Conservation (phyloP, 2,888 invertebrate genomes). For the Leucoptera coffeella region DNA sequence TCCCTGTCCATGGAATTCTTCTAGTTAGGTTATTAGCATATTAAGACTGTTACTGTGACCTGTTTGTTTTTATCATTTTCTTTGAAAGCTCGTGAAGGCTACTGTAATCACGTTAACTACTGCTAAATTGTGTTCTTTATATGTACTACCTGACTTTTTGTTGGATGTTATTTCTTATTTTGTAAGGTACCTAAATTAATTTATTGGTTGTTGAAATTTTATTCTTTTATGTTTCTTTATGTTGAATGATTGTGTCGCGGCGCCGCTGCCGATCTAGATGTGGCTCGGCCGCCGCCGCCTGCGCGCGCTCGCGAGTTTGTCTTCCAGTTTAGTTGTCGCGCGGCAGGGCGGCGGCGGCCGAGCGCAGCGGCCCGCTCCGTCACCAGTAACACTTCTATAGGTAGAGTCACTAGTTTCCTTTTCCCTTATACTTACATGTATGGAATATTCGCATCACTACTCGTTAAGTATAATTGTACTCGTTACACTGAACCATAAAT, state of each 20-base stretch:
- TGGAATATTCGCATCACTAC: constrained; percentile 47
- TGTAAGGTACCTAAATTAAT: constrained; percentile 53
- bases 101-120: constrained; percentile 23
- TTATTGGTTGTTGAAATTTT: constrained; percentile 52
- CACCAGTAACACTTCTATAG: too few species aligned
- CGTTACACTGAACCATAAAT: constrained; percentile 53
- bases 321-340: too few species aligned
- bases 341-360: too few species aligned
- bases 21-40: constrained; percentile 50
- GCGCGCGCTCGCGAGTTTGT: too few species aligned
- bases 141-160: constrained; percentile 53
- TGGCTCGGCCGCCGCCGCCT: too few species aligned
- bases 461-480: constrained; percentile 48
- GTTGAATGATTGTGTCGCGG: constrained; percentile 31
- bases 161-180: constrained; percentile 53
- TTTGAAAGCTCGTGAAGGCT: constrained; percentile 30
- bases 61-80: constrained; percentile 47
- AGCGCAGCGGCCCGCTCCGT: too few species aligned
- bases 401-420: too few species aligned
- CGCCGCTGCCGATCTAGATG: too few species aligned
- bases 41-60: constrained; percentile 56
- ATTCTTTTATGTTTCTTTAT: constrained; percentile 29
- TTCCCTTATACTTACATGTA: too few species aligned
- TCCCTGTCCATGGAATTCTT: constrained; percentile 47
- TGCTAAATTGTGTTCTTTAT: too few species aligned